Evolutionary conservation across 2,888 invertebrate species (phyloP).

Genomic region (Craniophora ligustri): DNA sequence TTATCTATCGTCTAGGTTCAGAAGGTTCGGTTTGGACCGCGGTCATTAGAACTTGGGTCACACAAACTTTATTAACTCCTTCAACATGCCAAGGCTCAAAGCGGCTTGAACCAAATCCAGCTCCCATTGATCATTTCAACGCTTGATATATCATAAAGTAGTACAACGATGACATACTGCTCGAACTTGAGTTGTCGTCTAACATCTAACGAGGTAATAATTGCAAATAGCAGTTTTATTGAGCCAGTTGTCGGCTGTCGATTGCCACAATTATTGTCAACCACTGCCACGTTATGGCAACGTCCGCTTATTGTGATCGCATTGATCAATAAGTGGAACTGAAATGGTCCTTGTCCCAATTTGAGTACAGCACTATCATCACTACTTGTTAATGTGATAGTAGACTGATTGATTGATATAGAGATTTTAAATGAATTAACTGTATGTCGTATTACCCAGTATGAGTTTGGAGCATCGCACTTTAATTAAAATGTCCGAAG

Average conservation of each 20-base stretch:
- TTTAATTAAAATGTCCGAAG: background rate
- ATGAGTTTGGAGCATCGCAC: background rate
- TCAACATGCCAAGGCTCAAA: slow-evolving; percentile 12
- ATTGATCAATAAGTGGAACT: slow-evolving; percentile 74
- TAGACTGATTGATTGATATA: slow-evolving; percentile 18
- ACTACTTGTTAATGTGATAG: slow-evolving; percentile 38
- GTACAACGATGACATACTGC: slow-evolving; percentile 36
- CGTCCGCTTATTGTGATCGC: slow-evolving; percentile 83
- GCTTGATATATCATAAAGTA: slow-evolving; percentile 20
- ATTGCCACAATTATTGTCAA: slow-evolving; percentile 73
- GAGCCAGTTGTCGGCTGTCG: slow-evolving; percentile 61
- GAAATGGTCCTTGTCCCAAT: slow-evolving; percentile 75
- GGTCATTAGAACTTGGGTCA: slow-evolving; percentile 32
- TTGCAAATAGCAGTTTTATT: slow-evolving; percentile 54
- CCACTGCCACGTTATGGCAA: slow-evolving; percentile 70
- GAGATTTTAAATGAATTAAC: slow-evolving; percentile 27
- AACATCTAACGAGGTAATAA: slow-evolving; percentile 43
- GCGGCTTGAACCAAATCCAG: slow-evolving; percentile 33
- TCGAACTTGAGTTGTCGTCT: slow-evolving; percentile 26
- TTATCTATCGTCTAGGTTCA: background rate
- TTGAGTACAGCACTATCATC: slow-evolving; percentile 58
- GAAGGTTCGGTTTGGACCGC: slow-evolving; percentile 1
- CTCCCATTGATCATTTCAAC: slow-evolving; percentile 31
- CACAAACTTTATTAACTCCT: slow-evolving; percentile 34
- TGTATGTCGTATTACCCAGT: slow-evolving; percentile 1